Evolutionary conservation across 2,797 vertebrate species (phyloP).

Genomic region (Aldrovandia affinis): DNA sequence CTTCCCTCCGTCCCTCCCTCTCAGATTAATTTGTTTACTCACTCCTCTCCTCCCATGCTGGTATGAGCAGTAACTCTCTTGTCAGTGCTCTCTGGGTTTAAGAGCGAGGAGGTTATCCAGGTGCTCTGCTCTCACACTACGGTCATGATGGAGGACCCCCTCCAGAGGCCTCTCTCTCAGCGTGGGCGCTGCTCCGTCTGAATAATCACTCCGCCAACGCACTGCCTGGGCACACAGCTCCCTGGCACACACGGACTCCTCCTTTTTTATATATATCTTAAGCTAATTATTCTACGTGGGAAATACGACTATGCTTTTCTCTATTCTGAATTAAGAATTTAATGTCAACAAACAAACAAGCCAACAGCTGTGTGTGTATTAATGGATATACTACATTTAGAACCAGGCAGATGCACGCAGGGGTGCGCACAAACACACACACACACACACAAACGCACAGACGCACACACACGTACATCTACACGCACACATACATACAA

Average conservation of each 20-base stretch:
- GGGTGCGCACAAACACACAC: background rate
- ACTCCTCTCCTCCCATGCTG: constrained; percentile 43
- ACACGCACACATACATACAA: background rate
- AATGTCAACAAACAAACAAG: background rate
- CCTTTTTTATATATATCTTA: background rate
- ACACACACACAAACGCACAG: background rate
- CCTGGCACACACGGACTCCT: background rate
- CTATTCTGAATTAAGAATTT: no score
- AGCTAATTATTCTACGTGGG: no score
- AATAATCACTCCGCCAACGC: background rate
- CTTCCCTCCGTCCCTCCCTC: background rate
- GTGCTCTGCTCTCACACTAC: background rate
- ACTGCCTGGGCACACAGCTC: background rate
- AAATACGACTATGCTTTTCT: no score
- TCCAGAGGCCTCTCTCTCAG: background rate
- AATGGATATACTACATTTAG: background rate
- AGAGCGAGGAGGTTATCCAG: background rate
- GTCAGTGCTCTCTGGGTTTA: constrained; percentile 54
- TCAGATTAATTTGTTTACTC: constrained; percentile 39
- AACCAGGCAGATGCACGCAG: background rate
- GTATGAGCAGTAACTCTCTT: constrained; percentile 39
- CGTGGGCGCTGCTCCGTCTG: background rate
- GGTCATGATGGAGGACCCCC: background rate
- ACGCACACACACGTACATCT: background rate
- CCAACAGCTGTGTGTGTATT: no score